Conservation (phyloP, 1,140 invertebrate species). For the Argopecten irradians region DNA sequence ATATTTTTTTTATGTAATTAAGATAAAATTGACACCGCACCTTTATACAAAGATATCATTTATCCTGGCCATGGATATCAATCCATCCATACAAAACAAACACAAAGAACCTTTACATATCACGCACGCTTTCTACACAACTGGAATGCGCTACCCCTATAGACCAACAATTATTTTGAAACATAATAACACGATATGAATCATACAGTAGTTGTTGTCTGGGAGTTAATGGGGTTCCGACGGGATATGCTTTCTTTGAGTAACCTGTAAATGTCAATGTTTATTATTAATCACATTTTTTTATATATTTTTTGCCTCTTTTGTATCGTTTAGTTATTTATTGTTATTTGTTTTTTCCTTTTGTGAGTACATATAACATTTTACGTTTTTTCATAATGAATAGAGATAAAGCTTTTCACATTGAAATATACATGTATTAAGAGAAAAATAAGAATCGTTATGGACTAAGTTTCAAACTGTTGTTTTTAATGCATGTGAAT, state of each 20-base stretch:
- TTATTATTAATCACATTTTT: too few relatives aligned
- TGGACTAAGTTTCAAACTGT: too few relatives aligned
- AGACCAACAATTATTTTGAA: conserved; percentile 1
- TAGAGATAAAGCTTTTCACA: too few relatives aligned
- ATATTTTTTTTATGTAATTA: neutral
- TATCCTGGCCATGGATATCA: neutral
- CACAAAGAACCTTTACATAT: neutral
- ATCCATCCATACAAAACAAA: neutral
- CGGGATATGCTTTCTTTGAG: neutral
- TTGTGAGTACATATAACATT: neutral
- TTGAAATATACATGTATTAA: too few relatives aligned
- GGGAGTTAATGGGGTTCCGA: neutral
- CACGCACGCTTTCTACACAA: neutral
- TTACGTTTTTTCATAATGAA: too few relatives aligned
- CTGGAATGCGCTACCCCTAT: neutral
- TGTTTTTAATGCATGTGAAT: neutral
- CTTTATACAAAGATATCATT: neutral
- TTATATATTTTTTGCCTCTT: neutral
- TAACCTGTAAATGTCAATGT: too few relatives aligned
- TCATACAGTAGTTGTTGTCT: neutral
- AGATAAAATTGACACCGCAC: neutral
- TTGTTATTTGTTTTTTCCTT: neutral
- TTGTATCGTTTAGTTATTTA: neutral
- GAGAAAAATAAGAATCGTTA: too few relatives aligned
- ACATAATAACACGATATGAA: neutral